A percentile compares a stretch with the other conserved stretches of the same genome.
Evolutionary conservation across 2,113 vertebrate genomes (phyloP).

Genomic region (Leucoraja erinaceus): DNA sequence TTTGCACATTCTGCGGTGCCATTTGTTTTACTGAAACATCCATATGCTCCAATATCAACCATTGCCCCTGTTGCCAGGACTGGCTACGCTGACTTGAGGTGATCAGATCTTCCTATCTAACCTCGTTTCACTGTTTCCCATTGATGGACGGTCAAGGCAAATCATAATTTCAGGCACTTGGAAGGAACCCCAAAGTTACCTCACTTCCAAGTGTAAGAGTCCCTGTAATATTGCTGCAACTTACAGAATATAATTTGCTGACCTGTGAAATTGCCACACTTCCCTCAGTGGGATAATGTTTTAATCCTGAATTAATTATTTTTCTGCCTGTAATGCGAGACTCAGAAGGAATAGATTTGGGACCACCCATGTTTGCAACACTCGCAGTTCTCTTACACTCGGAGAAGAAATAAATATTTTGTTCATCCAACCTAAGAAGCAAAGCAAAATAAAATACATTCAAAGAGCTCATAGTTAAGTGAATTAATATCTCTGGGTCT

Average conservation of each 20-base stretch:
- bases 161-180: neutral
- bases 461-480: neutral
- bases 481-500: neutral
- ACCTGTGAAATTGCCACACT: neutral
- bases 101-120: neutral
- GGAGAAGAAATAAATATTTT: neutral
- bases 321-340: neutral
- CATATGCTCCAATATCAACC: no score
- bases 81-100: neutral
- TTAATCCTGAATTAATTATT: neutral
- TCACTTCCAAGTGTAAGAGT: neutral
- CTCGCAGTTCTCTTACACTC: no score
- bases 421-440: neutral
- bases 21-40: no score
- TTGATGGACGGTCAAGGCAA: neutral
- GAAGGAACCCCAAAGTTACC: neutral
- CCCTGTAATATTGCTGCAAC: neutral
- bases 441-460: neutral
- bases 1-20: no score
- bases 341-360: neutral
- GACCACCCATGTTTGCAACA: neutral
- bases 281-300: neutral
- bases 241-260: neutral
- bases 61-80: no score
- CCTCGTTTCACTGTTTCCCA: neutral